These are phyloP conservation scores for Xanthostigma xanthostigma DNA, from an alignment of 2,888 invertebrate genomes.

Conservation along the genomic window DNA sequence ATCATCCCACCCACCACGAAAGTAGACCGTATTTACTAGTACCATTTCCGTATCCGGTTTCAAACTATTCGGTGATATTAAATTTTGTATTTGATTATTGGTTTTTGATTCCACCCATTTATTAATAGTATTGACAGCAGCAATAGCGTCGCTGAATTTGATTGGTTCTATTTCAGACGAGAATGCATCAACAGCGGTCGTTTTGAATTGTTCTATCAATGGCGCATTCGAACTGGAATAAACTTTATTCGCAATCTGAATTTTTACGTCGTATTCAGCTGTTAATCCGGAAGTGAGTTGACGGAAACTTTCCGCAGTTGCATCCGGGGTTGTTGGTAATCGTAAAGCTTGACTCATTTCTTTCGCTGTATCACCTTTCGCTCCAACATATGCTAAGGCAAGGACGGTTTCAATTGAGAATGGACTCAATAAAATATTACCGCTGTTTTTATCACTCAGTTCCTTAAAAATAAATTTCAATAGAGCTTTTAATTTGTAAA, in stretches of 20 bases:
- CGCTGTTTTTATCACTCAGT: constrained; percentile 10
- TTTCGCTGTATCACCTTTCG: constrained; percentile 19
- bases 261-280: constrained; percentile 4
- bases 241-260: constrained; percentile 7
- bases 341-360: constrained; percentile 15
- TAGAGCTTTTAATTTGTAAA: too few relatives aligned
- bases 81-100: constrained; percentile 21
- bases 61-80: constrained; percentile 17
- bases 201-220: neutral
- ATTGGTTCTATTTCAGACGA: constrained; percentile 13
- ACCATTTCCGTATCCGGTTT: constrained; percentile 17
- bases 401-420: constrained; percentile 22
- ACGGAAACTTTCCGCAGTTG: constrained; percentile 9
- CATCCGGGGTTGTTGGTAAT: constrained; percentile 11
- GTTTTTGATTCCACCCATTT: constrained; percentile 24
- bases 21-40: constrained; percentile 24
- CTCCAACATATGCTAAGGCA: constrained; percentile 21
- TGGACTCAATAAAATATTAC: constrained; percentile 22
- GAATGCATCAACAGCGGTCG: neutral
- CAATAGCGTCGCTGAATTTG: constrained; percentile 15
- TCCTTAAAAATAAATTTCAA: constrained; percentile 12
- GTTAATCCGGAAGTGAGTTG: constrained; percentile 5
- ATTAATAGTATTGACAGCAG: constrained; percentile 21
- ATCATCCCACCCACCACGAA: constrained; percentile 20
- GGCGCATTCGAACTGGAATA: neutral